Evolutionary conservation across 2,113 vertebrate species (phyloP).

Genomic region (Dasyurus viverrinus): DNA sequence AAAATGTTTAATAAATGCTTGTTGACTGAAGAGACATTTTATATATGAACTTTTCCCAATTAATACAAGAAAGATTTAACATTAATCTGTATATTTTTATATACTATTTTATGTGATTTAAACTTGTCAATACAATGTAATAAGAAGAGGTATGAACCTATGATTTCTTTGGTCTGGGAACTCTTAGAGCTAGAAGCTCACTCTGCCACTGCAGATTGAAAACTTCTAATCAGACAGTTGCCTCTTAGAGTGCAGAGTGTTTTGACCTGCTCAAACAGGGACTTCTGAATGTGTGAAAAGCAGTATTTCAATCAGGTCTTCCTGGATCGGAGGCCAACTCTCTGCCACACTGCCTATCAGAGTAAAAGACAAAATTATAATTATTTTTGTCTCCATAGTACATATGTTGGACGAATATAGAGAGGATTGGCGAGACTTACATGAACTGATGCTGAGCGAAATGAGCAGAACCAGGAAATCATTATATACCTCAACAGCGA

Average conservation of each 20-base stretch:
- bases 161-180: background rate
- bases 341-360: background rate
- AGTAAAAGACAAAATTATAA: background rate
- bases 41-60: too few relatives aligned
- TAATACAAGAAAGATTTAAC: background rate
- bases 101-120: background rate
- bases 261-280: background rate
- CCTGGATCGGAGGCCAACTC: background rate
- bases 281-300: background rate
- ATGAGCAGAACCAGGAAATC: too few relatives aligned
- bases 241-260: background rate
- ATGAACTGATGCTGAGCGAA: too few relatives aligned
- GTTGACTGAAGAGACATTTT: too few relatives aligned
- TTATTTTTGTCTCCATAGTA: background rate
- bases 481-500: too few relatives aligned
- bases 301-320: background rate
- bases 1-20: too few relatives aligned
- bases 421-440: too few relatives aligned
- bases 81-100: background rate
- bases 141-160: background rate
- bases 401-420: too few relatives aligned
- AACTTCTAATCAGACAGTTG: background rate
- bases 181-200: background rate
- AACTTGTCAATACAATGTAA: background rate
- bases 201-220: background rate